Evolutionary conservation across 2,888 invertebrate genomes (phyloP), one percentile per base, ranked within the genome.

Genomic region (Hofmannophila pseudospretella): DNA sequence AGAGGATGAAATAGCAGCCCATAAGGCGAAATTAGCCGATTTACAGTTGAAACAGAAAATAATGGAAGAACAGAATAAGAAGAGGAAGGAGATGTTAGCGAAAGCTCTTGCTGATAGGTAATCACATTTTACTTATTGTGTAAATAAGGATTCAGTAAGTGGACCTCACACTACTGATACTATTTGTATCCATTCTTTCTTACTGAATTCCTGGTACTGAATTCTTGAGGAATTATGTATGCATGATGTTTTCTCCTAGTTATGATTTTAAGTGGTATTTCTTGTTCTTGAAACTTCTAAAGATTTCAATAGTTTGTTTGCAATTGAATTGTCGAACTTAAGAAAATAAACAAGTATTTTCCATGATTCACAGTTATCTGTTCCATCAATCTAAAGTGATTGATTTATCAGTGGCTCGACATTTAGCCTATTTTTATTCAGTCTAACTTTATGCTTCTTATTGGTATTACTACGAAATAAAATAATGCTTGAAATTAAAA

Each of bases 1-100:
- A 4, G 84, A 80, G 46, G 71, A 76, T 62, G 81, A 79, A 9
- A 19, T 72, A 25, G 68, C 53, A 4, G 64, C 64, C 25, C 89
- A 89, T 56, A 86, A 79, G 41, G 76, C 84, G 0, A 90, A 91
- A 43, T 61, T 92, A 9, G 91, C 91, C 45, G 91, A 91, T 47
- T 90, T 94, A 54, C 92, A 93, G 67, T 62, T 89, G 8, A 89
- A 91, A 45, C 93, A 94, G 55, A 93, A 91, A 68, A 60, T 91
- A 46, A 93, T 95, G 66, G 92, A 94, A 62, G 94, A 94, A 67
- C 93, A 94, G 60, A 95, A 95, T 75, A 91, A 92, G 51, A 91
- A 90, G 51, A 90, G 93, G 47, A 93, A 92, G 68, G 91, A 92
- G 59, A 84, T 94, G 70, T 76, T 95, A 7, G 78, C 91, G 1